Evolutionary conservation across 2,113 vertebrate species (phyloP).

Genomic region (Castor canadensis): DNA sequence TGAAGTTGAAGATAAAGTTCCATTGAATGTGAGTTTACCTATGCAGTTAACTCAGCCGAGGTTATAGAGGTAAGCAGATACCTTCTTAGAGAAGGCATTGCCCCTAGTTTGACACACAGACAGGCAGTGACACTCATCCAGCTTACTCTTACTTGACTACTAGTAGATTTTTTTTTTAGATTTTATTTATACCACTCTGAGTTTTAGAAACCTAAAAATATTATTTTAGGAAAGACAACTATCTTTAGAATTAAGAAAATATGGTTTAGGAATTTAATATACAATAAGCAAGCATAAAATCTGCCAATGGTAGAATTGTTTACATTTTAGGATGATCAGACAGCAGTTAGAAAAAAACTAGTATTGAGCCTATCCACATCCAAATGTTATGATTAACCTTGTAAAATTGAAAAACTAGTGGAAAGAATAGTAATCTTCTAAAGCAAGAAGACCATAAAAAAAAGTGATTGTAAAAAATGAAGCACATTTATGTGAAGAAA

Average conservation of each 20-base stretch:
- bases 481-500: slow-evolving; percentile 33
- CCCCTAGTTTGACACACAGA: background rate
- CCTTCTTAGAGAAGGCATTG: slow-evolving; percentile 2
- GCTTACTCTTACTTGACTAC: slow-evolving; percentile 7
- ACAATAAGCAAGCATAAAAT: slow-evolving; percentile 2
- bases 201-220: slow-evolving; percentile 46
- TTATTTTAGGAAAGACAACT: slow-evolving; percentile 41
- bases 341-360: slow-evolving; percentile 37
- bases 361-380: background rate
- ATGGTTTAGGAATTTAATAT: slow-evolving; percentile 33
- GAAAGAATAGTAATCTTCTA: slow-evolving; percentile 26
- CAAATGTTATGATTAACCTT: slow-evolving; percentile 36
- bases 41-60: background rate
- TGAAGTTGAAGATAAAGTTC: slow-evolving; percentile 61
- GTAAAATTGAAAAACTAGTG: slow-evolving; percentile 19
- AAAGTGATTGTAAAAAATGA: background rate
- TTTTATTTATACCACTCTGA: slow-evolving; percentile 17
- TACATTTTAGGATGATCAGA: slow-evolving; percentile 21
- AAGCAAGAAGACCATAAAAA: background rate
- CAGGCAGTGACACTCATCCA: background rate
- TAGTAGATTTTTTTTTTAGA: background rate
- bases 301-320: slow-evolving; percentile 44
- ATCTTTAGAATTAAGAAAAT: slow-evolving; percentile 40
- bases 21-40: slow-evolving; percentile 23
- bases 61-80: background rate